Conservation (phyloP, 2,797 vertebrate species). For the Leuciscus waleckii region DNA sequence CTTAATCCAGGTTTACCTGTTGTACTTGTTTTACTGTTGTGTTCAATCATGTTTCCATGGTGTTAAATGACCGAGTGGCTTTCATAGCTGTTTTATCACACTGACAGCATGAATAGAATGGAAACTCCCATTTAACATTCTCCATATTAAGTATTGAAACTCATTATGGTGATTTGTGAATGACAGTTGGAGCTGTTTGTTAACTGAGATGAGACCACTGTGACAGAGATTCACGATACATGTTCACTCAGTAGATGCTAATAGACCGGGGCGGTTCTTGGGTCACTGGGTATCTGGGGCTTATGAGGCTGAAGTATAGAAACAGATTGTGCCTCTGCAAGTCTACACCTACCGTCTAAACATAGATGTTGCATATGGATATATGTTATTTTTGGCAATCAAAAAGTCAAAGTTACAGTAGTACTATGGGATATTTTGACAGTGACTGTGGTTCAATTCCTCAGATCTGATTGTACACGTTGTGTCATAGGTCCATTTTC, state of each 20-base stretch:
- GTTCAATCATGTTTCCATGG: slow-evolving; percentile 21
- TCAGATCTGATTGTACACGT: slow-evolving; percentile 17
- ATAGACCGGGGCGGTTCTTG: neutral
- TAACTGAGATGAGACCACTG: slow-evolving; percentile 9
- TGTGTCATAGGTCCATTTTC: slow-evolving; percentile 14
- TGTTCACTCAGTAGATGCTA: slow-evolving; percentile 7
- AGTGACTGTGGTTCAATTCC: slow-evolving; percentile 41
- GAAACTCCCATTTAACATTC: slow-evolving; percentile 29
- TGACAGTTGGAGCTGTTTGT: slow-evolving; percentile 12
- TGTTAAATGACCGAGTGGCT: slow-evolving; percentile 26
- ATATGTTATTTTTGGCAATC: neutral
- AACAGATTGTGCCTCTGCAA: neutral
- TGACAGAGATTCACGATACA: neutral
- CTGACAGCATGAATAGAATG: slow-evolving; percentile 38
- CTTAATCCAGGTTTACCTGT: slow-evolving; percentile 7
- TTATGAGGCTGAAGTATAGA: neutral
- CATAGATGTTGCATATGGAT: neutral
- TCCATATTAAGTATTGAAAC: slow-evolving; percentile 23
- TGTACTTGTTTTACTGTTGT: slow-evolving; percentile 37
- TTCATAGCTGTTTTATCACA: slow-evolving; percentile 41
- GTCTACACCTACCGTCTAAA: neutral
- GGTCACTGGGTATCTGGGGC: neutral
- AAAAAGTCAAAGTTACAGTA: neutral
- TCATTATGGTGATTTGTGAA: slow-evolving; percentile 12
- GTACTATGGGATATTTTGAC: slow-evolving; percentile 8